phyloP scores from a whole-genome alignment of 2,113 vertebrate species.

The Corapipo altera region DNA sequence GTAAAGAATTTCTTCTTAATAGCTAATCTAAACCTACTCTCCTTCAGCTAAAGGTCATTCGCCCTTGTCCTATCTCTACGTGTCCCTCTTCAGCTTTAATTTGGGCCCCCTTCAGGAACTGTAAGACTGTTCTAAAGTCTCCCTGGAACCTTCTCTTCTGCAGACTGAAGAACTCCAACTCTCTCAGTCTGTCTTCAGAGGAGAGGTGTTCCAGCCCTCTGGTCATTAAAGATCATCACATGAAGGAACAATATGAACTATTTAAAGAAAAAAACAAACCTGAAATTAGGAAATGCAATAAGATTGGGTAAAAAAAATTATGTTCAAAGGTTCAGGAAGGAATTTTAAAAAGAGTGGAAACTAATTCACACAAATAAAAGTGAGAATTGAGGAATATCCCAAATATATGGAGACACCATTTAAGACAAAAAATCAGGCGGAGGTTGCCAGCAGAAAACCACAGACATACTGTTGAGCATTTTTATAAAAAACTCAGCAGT shows the following conservation, averaged over 20 bases:
- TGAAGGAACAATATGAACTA: not conserved
- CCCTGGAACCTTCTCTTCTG: not conserved
- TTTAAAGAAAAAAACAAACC: rapidly evolving
- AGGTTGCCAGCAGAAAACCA: not conserved
- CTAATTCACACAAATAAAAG: not conserved
- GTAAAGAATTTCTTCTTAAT: not conserved
- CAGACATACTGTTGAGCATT: not conserved
- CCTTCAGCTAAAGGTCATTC: not conserved
- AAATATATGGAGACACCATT: not conserved
- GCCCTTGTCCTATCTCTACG: not conserved
- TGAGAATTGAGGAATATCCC: not conserved
- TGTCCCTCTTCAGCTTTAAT: not conserved
- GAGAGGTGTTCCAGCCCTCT: not conserved
- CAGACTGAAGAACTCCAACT: not conserved
- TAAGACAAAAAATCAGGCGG: not conserved
- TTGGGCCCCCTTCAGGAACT: not conserved
- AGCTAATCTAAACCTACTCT: not conserved
- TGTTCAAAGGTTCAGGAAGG: not conserved
- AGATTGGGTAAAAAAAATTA: not conserved
- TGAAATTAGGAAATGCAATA: not conserved
- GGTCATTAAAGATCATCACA: not conserved
- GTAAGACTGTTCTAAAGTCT: not conserved
- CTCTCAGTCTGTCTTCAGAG: not conserved
- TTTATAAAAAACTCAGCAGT: not conserved
- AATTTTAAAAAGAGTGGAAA: not conserved